phyloP scores from a whole-genome alignment of 2,113 vertebrate genomes.

The Scytalopus superciliaris region DNA sequence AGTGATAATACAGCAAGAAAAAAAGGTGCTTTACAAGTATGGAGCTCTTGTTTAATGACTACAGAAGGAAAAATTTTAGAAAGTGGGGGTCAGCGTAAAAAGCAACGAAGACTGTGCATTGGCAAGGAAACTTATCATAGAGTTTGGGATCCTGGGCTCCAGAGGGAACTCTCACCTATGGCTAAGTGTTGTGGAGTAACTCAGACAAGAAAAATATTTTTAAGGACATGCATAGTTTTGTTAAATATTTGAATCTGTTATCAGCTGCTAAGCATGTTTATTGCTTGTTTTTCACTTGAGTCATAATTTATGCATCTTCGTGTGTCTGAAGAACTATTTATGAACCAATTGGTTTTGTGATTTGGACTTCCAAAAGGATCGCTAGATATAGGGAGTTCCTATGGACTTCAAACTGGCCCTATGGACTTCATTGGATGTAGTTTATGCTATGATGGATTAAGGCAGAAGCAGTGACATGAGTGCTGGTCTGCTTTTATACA shows the following conservation, averaged over 20 bases:
- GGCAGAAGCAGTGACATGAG: neutral
- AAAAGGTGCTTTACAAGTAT: neutral
- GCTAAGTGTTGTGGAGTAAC: neutral
- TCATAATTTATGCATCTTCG: neutral
- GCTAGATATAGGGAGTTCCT: neutral
- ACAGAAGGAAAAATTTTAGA: neutral
- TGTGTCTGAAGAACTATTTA: neutral
- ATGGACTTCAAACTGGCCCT: neutral
- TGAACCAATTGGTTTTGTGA: neutral
- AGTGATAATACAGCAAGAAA: neutral
- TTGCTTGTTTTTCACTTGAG: neutral
- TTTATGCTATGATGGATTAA: neutral
- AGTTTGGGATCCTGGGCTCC: neutral
- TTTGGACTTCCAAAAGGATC: neutral
- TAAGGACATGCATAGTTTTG: neutral
- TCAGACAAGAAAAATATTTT: neutral
- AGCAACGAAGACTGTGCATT: too few species aligned
- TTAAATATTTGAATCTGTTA: neutral
- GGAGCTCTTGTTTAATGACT: neutral
- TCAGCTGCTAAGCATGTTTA: neutral
- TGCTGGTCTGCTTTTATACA: neutral
- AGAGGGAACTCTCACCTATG: neutral
- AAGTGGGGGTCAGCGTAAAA: too few species aligned
- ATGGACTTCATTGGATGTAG: neutral
- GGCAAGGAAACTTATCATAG: rapidly evolving